Evolutionary conservation across 2,797 vertebrate species (phyloP), one percentile per base, ranked within the genome.

Genomic region (Danionella dracula): DNA sequence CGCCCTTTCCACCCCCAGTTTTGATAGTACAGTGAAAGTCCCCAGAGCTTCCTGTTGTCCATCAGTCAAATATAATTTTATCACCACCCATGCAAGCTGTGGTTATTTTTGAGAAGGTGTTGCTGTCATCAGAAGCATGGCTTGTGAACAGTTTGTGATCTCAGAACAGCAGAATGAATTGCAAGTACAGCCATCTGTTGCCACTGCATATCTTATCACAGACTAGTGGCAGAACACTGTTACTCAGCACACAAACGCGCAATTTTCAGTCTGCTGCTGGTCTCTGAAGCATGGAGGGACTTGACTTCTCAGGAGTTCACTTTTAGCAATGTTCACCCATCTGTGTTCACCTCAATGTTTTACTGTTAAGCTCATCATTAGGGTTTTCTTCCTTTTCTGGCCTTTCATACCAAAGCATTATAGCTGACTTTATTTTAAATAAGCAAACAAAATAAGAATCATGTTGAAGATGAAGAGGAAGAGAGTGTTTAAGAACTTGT

Each of bases 111-210:
- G 51, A 51, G 35, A 35, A 44, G 54, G 67, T 70, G 65, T 74
- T 68, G 64, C 44, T 78, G 71, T 71, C 76, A 58, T 71, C 68
- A 73, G 55, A 70, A 44, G 56, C 66, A 56, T 66, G 45, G 17
- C 53, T 54, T 69, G 61, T 38, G 38, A 76, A 64, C 49, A 71
- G 55, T 68, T 62, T 63, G 63, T 65, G 68, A 68, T 69, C 51
- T 62, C 61, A 57, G 13, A 31, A 69, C 49, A 32, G 21, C 11
- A 9, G 46, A 71, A 50, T 44, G 12, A 20, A 50, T 57, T 66
- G 58, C 40, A 66, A 71, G 66, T 8, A 12, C 34, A 56, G 56
- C 75, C 68, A 72, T 77, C 72, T 77, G 71, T 74, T 74, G 68
- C 49, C 65, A 44, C 60, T n/a, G 16, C 35, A 46, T 56, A 11